phyloP scores from a whole-genome alignment of 2,888 invertebrate species.

The Zaprionus obscuricornis region DNA sequence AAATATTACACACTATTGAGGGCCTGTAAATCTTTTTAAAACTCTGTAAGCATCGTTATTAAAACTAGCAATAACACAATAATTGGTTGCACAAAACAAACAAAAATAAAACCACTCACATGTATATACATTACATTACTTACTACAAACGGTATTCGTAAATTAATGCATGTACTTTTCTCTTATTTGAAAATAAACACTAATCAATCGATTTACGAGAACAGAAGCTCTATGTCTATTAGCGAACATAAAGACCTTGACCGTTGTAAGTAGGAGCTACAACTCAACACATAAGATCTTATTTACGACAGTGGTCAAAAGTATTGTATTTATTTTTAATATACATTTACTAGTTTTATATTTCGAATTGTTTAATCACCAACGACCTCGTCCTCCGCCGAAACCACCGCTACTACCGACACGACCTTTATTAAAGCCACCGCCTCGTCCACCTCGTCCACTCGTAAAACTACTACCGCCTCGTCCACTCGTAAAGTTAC shows the following conservation, averaged over 20 bases:
- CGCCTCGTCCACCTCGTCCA: slow-evolving; percentile 30
- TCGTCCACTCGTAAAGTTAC: slow-evolving; percentile 32
- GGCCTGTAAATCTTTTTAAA: slow-evolving; percentile 37
- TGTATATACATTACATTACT: slow-evolving; percentile 6
- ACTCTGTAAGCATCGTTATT: slow-evolving; percentile 8
- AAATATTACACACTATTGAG: no score
- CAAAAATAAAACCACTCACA: not conserved
- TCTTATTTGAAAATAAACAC: slow-evolving; percentile 41
- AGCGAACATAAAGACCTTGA: no score
- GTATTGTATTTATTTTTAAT: slow-evolving; percentile 1
- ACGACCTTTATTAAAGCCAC: slow-evolving; percentile 44
- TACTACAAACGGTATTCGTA: not conserved
- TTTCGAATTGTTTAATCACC: slow-evolving; percentile 38
- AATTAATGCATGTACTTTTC: slow-evolving; percentile 29
- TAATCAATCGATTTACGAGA: slow-evolving; percentile 15
- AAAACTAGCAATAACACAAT: slow-evolving; percentile 27
- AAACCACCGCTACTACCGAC: slow-evolving; percentile 40
- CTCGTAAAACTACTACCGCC: slow-evolving; percentile 31
- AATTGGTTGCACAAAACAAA: slow-evolving; percentile 26
- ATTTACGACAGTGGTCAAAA: no score
- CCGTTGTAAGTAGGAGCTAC: no score
- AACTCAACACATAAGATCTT: no score
- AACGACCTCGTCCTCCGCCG: slow-evolving; percentile 53
- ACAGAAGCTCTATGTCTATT: no score
- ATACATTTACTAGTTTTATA: not conserved